Conservation (phyloP, 64 coral and sea anemone genomes). For the Montipora capricornis region DNA sequence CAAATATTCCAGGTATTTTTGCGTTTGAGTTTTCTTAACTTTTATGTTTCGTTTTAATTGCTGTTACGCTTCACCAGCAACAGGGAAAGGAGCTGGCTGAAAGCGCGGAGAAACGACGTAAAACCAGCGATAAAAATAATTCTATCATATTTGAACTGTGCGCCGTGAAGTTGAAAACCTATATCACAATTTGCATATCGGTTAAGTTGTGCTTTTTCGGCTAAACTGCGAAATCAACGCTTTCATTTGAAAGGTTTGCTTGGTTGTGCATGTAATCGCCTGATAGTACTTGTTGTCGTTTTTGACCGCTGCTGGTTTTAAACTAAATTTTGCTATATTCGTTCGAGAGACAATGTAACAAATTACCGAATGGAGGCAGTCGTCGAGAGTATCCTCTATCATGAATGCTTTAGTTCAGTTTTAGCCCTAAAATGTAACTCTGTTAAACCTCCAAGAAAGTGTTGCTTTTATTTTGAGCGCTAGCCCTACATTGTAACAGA, state of each 20-base stretch:
- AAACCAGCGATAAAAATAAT: conserved; percentile 34
- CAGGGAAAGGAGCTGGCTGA: neutral
- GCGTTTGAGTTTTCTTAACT: conserved; percentile 1
- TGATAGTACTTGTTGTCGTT: neutral
- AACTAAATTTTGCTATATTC: neutral
- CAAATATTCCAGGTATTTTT: conserved; percentile 63
- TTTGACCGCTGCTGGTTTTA: neutral
- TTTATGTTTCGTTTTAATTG: neutral
- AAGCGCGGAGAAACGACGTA: neutral
- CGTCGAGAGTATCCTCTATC: neutral
- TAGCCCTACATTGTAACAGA: neutral
- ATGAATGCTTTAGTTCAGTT: neutral
- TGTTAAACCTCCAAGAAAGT: neutral
- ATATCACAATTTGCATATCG: conserved; percentile 59
- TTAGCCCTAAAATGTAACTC: neutral
- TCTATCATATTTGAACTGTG: neutral
- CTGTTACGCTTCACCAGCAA: neutral
- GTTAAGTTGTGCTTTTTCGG: conserved; percentile 48
- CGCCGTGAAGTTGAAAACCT: conserved; percentile 48
- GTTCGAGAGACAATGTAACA: neutral
- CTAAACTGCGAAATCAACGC: neutral
- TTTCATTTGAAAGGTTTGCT: neutral
- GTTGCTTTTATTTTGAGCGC: neutral
- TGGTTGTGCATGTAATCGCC: neutral
- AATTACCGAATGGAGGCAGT: neutral